These are phyloP conservation scores for Lordiphosa stackelbergi DNA, from an alignment of 1,140 invertebrate genomes.

Conservation along the genomic window DNA sequence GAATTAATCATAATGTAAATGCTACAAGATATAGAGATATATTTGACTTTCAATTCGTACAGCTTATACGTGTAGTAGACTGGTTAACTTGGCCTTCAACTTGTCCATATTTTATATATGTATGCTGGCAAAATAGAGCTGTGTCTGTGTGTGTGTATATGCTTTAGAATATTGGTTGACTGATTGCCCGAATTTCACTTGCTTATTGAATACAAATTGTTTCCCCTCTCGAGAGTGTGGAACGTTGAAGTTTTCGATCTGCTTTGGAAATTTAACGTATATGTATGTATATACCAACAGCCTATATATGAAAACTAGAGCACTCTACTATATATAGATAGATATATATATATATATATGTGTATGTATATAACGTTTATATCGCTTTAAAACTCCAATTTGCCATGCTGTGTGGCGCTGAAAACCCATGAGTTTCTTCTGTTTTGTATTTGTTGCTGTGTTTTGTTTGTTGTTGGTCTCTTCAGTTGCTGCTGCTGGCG, in stretches of 20 bases:
- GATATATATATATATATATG: slow-evolving; percentile 40
- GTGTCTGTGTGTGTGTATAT: slow-evolving; percentile 23
- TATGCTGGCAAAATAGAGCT: slow-evolving; percentile 66
- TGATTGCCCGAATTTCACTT: slow-evolving; percentile 61
- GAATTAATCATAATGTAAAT: slow-evolving; percentile 5
- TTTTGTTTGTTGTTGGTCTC: slow-evolving; percentile 44
- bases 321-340: slow-evolving; percentile 48
- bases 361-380: slow-evolving; percentile 30
- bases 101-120: slow-evolving; percentile 35
- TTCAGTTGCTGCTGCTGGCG: slow-evolving; percentile 47
- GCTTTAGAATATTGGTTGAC: slow-evolving; percentile 55
- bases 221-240: slow-evolving; percentile 28
- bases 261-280: slow-evolving; percentile 39
- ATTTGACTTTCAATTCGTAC: slow-evolving; percentile 12
- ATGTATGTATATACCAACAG: slow-evolving; percentile 48
- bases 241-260: slow-evolving; percentile 41
- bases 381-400: slow-evolving; percentile 62
- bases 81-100: slow-evolving; percentile 66
- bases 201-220: slow-evolving; percentile 41
- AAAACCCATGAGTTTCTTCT: slow-evolving; percentile 71
- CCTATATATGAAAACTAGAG: slow-evolving; percentile 60
- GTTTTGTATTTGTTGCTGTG: slow-evolving; percentile 49
- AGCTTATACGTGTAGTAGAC: slow-evolving; percentile 17
- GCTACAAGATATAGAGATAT: slow-evolving; percentile 29
- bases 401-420: slow-evolving; percentile 56